Conservation (phyloP, 2,797 vertebrate species). For the Clamator glandarius region DNA sequence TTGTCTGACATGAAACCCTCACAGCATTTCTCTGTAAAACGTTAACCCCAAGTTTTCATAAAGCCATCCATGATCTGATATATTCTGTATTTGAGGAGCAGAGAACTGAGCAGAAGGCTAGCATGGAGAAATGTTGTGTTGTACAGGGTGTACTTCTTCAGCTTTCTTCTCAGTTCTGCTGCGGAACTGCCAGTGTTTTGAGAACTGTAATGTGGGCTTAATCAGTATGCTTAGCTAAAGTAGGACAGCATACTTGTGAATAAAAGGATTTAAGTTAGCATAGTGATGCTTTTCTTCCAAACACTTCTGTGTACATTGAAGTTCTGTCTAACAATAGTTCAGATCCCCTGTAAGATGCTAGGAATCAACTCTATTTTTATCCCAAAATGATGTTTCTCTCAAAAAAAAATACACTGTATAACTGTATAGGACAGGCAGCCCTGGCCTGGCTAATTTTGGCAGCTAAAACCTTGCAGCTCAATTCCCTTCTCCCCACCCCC, state of each 20-base stretch:
- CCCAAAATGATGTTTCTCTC: not conserved
- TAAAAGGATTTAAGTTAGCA: not conserved
- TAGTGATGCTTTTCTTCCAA: not conserved
- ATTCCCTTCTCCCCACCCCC: too few species aligned
- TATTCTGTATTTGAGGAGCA: not conserved
- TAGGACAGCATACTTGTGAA: not conserved
- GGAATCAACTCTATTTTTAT: too few species aligned
- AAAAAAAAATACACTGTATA: not conserved
- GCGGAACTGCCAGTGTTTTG: not conserved
- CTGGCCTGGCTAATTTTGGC: too few species aligned
- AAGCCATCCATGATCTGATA: not conserved
- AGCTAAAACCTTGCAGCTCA: too few species aligned
- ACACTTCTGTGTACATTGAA: not conserved
- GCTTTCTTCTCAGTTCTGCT: not conserved
- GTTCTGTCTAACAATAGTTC: not conserved
- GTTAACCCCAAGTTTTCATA: not conserved
- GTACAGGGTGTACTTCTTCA: not conserved
- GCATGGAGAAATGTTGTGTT: not conserved
- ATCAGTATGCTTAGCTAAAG: not conserved
- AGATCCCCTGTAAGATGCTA: not conserved
- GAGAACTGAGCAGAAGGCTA: accelerated
- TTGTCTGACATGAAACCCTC: not conserved
- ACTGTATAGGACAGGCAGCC: too few species aligned
- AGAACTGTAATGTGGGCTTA: not conserved
- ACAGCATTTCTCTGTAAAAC: not conserved